Evolutionary conservation across 2,888 invertebrate species (phyloP).

Genomic region (Yponomeuta malinellus): DNA sequence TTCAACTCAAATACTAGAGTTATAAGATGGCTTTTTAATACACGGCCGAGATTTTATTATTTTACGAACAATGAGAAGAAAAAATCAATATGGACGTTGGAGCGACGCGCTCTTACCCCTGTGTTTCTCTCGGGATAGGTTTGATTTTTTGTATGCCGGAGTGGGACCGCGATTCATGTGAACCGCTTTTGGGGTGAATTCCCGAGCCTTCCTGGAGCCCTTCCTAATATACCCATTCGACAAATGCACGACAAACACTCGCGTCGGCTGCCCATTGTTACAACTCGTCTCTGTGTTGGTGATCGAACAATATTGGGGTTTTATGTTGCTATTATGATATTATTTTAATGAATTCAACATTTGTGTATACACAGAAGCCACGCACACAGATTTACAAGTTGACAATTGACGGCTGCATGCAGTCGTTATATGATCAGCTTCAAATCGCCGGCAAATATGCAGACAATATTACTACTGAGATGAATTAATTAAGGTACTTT

Average conservation of each 20-base stretch:
- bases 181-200: conserved; percentile 76
- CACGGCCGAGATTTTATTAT: conserved; percentile 60
- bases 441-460: conserved; percentile 21
- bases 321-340: conserved; percentile 48
- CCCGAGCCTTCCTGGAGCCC: conserved; percentile 73
- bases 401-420: conserved; percentile 14
- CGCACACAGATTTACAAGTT: conserved; percentile 11
- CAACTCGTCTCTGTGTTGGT: conserved; percentile 58
- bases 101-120: conserved; percentile 73
- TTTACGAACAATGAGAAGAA: conserved; percentile 69
- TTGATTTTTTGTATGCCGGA: conserved; percentile 73
- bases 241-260: conserved; percentile 75
- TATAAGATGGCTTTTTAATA: conserved; percentile 65
- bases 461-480: neutral
- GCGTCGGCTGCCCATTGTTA: conserved; percentile 69
- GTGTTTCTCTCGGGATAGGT: conserved; percentile 74
- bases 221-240: conserved; percentile 73
- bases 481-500: neutral
- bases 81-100: conserved; percentile 73
- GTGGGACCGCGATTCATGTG: conserved; percentile 73
- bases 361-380: conserved; percentile 28
- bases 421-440: conserved; percentile 8
- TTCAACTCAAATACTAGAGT: conserved; percentile 65
- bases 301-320: conserved; percentile 58
- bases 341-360: conserved; percentile 49